Evolutionary conservation across 1,140 invertebrate species (phyloP).

Genomic region (Tribolium castaneum): DNA sequence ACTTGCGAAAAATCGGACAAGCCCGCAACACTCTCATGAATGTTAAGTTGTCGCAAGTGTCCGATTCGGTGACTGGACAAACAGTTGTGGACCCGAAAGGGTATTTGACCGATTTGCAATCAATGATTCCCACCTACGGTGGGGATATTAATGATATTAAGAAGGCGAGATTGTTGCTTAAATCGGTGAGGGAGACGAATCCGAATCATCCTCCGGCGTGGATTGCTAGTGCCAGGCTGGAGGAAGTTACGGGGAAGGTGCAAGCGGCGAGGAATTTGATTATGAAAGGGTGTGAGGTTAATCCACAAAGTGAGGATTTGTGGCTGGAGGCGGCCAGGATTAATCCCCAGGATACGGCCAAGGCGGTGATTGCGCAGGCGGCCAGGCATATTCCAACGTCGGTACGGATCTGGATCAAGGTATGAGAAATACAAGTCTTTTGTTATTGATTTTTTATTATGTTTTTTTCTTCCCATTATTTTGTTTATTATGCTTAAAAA

Average conservation of each 20-base stretch:
- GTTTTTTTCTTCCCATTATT: too few relatives aligned
- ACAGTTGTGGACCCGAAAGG: constrained; percentile 99
- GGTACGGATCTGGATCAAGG: constrained; percentile 95
- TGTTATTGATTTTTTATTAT: too few relatives aligned
- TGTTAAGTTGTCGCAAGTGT: constrained; percentile 96
- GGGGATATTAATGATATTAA: constrained; percentile 99
- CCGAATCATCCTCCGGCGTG: constrained; percentile 99
- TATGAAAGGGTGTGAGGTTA: constrained; percentile 96
- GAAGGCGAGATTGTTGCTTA: constrained; percentile 95
- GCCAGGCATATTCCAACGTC: constrained; percentile 88
- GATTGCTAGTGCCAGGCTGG: constrained; percentile 98
- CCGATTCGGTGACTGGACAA: constrained; percentile 98
- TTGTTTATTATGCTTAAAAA: too few relatives aligned
- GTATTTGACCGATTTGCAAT: constrained; percentile 98
- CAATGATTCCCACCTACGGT: constrained; percentile 98
- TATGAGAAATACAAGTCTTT: too few relatives aligned
- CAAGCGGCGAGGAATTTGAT: constrained; percentile 93
- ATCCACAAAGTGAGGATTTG: constrained; percentile 96
- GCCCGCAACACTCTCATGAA: constrained; percentile 99
- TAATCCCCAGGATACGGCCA: constrained; percentile 94
- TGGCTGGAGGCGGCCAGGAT: constrained; percentile 98
- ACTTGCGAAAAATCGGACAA: constrained; percentile 98
- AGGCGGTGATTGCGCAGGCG: constrained; percentile 91
- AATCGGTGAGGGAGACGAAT: constrained; percentile 98
- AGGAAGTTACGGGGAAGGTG: constrained; percentile 96